Base-by-base conservation (phyloP, 2,888 invertebrate genomes). In the Lasius platythorax region DNA sequence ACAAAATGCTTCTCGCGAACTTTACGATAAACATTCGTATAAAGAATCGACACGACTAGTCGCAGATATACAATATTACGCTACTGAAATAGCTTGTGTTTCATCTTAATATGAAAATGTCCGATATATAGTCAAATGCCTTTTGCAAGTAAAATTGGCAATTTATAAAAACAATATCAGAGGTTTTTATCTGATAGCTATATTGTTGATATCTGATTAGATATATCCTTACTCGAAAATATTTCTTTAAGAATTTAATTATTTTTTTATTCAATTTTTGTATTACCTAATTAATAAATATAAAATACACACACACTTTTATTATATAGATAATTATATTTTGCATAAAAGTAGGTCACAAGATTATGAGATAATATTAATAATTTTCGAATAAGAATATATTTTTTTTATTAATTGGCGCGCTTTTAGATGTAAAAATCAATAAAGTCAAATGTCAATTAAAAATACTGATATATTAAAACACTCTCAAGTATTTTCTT, bases 1-100 rank as follows among this genome's bases (percentile, higher is more conserved):
- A 53, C n/a, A 53, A 53, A 53, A 68, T 86, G 66, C 70, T 85
- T 6, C 74, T 83, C 63, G 78, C 64, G 81, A 64, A 87, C 84
- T 85, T 85, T 87, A 84, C 81, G 76, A 85, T 82, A 68, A 67
- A 79, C 70, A 64, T 85, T 85, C 73, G 89, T 2, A 37, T 76
- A 82, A 86, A 89, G 84, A 86, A 90, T 88, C 82, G 74, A 73
- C 58, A 61, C 56, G 28, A 82, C 67, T 68, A 33, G 74, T 82
- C 78, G 9, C 1, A 4, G 2, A 18, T 50, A 50, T 18, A 23
- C 23, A 23, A 23, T 23, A 37, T 50, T 64, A 37, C 3, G 18
- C 23, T 28, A 0, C 37, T 46, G 37, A 76, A 63, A 64, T 28
- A 23, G 23, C 9, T 30, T 63, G 8, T 15, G 6, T 37, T 37